These are phyloP conservation scores for Lasioglossum pauxillum DNA, from an alignment of 2,888 invertebrate species.

Conservation along the genomic window DNA sequence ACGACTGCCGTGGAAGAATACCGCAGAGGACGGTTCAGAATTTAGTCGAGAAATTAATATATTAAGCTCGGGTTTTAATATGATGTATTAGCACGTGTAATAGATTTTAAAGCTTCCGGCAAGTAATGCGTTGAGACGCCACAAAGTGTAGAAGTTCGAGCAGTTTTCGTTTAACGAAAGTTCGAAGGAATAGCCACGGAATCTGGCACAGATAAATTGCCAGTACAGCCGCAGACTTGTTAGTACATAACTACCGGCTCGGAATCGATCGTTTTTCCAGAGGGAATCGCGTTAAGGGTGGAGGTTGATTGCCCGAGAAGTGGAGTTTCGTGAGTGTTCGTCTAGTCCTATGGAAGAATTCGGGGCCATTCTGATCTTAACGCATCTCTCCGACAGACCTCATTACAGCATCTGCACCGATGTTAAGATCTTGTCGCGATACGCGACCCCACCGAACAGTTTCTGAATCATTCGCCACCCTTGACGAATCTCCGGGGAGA, in stretches of 20 bases:
- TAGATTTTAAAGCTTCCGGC: not conserved
- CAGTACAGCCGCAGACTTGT: not conserved
- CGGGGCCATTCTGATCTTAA: not conserved
- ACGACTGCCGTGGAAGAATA: no score
- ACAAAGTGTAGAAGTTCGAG: not conserved
- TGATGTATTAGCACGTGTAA: no score
- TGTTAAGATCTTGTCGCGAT: conserved; percentile 53
- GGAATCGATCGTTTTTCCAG: conserved; percentile 1
- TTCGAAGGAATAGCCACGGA: not conserved
- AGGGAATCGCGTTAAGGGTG: not conserved
- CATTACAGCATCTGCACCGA: conserved; percentile 23
- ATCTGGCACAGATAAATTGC: not conserved
- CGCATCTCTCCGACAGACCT: conserved; percentile 8
- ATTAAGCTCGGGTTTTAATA: not conserved
- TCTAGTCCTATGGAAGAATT: not conserved
- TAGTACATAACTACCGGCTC: conserved; percentile 4
- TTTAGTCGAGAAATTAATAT: not conserved
- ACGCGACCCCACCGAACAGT: conserved; percentile 34
- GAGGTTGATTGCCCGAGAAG: not conserved
- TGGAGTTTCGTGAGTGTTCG: not conserved
- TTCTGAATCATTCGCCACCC: conserved; percentile 40
- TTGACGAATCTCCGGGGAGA: conserved; percentile 30
- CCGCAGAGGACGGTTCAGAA: not conserved
- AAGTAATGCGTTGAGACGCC: not conserved
- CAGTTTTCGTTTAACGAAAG: not conserved